Evolutionary conservation across 2,888 invertebrate species (phyloP).

Genomic region (Drosophila acutilabella): DNA sequence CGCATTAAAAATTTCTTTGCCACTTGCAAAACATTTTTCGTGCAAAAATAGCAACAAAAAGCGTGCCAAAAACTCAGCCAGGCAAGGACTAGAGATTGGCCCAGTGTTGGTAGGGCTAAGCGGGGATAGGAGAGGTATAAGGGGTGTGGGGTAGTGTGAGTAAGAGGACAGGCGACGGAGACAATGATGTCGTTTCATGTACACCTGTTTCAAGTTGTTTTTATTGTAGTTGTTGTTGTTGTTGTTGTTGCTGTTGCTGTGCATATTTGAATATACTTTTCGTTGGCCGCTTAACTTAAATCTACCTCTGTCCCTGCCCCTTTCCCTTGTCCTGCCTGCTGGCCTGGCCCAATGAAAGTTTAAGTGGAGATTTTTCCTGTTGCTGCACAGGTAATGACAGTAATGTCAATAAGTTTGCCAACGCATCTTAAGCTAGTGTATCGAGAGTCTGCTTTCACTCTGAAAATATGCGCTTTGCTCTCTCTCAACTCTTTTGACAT

Average conservation of each 20-base stretch:
- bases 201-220: slow-evolving; percentile 79
- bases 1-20: slow-evolving; percentile 79
- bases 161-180: slow-evolving; percentile 38
- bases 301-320: slow-evolving; percentile 38
- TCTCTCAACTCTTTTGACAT: slow-evolving; percentile 12
- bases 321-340: not conserved
- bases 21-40: slow-evolving; percentile 75
- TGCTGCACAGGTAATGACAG: slow-evolving; percentile 77
- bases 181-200: slow-evolving; percentile 79
- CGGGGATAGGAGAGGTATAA: not conserved
- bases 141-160: not conserved
- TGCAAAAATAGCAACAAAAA: slow-evolving; percentile 61
- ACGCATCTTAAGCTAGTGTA: slow-evolving; percentile 39
- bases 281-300: slow-evolving; percentile 80
- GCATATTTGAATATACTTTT: slow-evolving; percentile 80
- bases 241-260: slow-evolving; percentile 56
- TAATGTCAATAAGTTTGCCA: slow-evolving; percentile 77
- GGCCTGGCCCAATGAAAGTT: slow-evolving; percentile 55
- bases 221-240: slow-evolving; percentile 65
- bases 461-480: not conserved
- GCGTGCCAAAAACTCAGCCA: slow-evolving; percentile 74
- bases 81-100: slow-evolving; percentile 54
- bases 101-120: slow-evolving; percentile 23
- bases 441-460: not conserved
- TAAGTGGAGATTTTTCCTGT: slow-evolving; percentile 62